Evolutionary conservation across 2,113 vertebrate genomes (phyloP).

Genomic region (Tachysurus vachellii): DNA sequence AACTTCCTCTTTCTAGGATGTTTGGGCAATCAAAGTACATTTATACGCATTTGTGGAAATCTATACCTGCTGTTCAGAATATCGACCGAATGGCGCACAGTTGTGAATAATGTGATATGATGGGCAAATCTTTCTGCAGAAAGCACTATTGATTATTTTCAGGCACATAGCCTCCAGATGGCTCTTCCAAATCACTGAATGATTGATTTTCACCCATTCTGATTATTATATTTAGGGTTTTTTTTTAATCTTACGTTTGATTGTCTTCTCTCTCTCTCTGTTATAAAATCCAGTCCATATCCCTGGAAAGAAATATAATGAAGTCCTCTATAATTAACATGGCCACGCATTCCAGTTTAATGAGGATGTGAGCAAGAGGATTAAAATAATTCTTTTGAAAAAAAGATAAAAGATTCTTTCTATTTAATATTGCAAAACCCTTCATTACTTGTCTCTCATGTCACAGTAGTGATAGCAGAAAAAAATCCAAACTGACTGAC

Average conservation of each 20-base stretch:
- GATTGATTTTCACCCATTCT: neutral
- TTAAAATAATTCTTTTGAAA: constrained; percentile 1
- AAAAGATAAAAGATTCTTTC: neutral
- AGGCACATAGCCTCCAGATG: neutral
- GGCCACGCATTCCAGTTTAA: neutral
- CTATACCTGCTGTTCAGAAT: constrained; percentile 9
- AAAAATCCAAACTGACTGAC: neutral
- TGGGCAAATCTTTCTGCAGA: neutral
- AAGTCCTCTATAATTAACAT: neutral
- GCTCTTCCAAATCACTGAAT: neutral
- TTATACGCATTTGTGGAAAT: neutral
- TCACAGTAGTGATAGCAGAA: neutral
- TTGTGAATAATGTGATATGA: neutral
- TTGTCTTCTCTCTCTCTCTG: neutral
- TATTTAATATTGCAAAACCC: neutral
- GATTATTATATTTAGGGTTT: neutral
- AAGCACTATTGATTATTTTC: neutral
- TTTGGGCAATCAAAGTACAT: neutral
- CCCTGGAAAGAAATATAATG: neutral
- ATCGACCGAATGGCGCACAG: neutral
- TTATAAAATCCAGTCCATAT: neutral
- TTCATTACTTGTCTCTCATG: neutral
- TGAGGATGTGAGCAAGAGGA: neutral
- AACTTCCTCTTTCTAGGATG: neutral
- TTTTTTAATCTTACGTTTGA: neutral